These are phyloP conservation scores for Bemisia tabaci DNA, from an alignment of 1,140 invertebrate genomes.

Conservation along the genomic window DNA sequence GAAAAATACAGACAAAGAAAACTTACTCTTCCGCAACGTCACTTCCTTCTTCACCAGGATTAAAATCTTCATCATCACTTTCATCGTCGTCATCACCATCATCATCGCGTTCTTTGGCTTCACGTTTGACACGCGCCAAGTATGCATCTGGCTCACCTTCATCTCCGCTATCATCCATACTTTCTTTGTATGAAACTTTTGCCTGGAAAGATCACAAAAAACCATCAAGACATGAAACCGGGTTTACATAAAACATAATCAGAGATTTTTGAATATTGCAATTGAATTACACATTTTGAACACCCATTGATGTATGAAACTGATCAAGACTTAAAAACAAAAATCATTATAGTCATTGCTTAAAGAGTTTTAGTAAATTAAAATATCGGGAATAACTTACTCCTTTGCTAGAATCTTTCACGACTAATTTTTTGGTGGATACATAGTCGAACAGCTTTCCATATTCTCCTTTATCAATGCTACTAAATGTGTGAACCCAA, in stretches of 20 bases:
- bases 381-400: too few species aligned
- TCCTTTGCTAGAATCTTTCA: constrained; percentile 91
- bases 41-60: constrained; percentile 50
- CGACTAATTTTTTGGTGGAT: constrained; percentile 78
- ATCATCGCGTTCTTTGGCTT: constrained; percentile 78
- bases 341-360: too few species aligned
- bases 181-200: constrained; percentile 69
- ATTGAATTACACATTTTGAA: too few species aligned
- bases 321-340: too few species aligned
- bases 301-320: too few species aligned
- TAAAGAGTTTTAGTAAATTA: too few species aligned
- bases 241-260: too few species aligned
- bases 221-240: too few species aligned
- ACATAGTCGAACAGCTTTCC: constrained; percentile 93
- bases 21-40: constrained; percentile 68
- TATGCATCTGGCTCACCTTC: constrained; percentile 95
- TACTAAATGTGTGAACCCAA: constrained; percentile 86
- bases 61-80: constrained; percentile 76
- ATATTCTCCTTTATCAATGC: constrained; percentile 98
- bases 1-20: too few species aligned
- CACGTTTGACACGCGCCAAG: constrained; percentile 85
- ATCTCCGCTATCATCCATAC: constrained; percentile 79
- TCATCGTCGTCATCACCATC: constrained; percentile 50
- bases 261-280: too few species aligned
- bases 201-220: too few species aligned